Base-by-base conservation (phyloP, 2,797 vertebrate genomes). In the Dicrostonyx torquatus region DNA sequence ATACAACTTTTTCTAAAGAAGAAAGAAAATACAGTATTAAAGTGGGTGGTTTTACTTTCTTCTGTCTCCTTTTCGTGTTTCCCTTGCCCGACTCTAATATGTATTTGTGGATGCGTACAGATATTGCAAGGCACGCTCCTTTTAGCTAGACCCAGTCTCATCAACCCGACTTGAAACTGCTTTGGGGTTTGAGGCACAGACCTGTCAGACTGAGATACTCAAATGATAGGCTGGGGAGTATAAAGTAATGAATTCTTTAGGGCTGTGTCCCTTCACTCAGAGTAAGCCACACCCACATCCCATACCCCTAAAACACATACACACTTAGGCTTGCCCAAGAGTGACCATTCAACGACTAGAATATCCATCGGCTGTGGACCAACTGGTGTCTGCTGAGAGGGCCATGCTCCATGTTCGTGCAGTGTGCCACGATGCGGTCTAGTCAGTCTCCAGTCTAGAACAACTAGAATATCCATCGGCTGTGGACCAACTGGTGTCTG, bases 41-140 rank as follows among this genome's bases (percentile, higher is more conserved):
- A 83, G 6, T 37, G 45, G 26, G 40, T 86, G 17, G 29, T 50
- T 93, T 83, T n/a, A 43, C 62, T 64, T 86, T 78, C 45, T 92
- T 72, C 79, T 84, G 82, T 85, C n/a, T 68, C 70, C 40, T 89
- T 93, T 53, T 83, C 26, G 40, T 72, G 15, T 94, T 89, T 91
- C 43, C 66, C 90, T 89, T 50, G 37, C 18, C 60, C 73, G 13
- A 72, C 5, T 8, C 20, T 76, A 55, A 55, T 2, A 50, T 31
- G 13, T 20, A 87, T 88, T 80, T 89, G 58, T 24, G 13, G 50
- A 68, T 40, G n/a, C 55, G 11, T 4, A 60, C 10, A 70, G 29
- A 53, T 40, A 80, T 20, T 0, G 78, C 15, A 78, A 78, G 62
- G 12, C 79, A 95, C 22, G 45, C 0, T 75, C n/a, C 53, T 37